Base-by-base conservation (phyloP, 2,888 invertebrate species). In the Phasia obesa region DNA sequence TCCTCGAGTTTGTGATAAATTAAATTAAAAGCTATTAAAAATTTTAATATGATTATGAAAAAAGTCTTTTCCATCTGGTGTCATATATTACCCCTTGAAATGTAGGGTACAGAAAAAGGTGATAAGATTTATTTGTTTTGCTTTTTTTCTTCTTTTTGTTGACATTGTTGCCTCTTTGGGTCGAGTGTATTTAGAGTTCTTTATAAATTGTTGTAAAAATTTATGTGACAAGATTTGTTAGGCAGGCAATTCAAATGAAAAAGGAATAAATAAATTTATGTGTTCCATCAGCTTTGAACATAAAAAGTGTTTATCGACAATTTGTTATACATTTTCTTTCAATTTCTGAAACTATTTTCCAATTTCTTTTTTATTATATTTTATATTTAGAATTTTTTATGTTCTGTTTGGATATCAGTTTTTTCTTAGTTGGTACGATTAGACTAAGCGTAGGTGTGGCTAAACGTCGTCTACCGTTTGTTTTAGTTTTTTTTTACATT, bases 391-490 rank as follows among this genome's bases (percentile, higher is more conserved):
- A 9, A 71, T 47, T 35, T 53, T 25, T 47, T 31, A 4, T 15
- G 9, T 35, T 9, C 3, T 35, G 35, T 55, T 57, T 11, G 31
- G 4, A 31, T 49, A 67, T 42, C 19, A 38, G 27, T 67, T 76
- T 38, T 76, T 76, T n/a, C n/a, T 57, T 55, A 59, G 25, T 49
- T 69, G 47, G 6, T 44, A 38, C 64, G 74, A 74, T 74, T 59
- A 57, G 69, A 74, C 64, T 64, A 75, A 38, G 78, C 53, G 82
- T 83, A 75, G 82, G 83, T 83, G 83, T 83, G 83, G 78, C 64
- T 78, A 67, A 83, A 60, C 75, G 83, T 83, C 83, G 79, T 75
- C 79, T 79, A 83, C 79, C 83, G 70, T 79, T 83, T 83, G 62
- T 31, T 42, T 75, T 59, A 55, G 19, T 53, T 31, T 38, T 71